phyloP scores from a whole-genome alignment of 1,140 invertebrate species.

The Drosophila teissieri region DNA sequence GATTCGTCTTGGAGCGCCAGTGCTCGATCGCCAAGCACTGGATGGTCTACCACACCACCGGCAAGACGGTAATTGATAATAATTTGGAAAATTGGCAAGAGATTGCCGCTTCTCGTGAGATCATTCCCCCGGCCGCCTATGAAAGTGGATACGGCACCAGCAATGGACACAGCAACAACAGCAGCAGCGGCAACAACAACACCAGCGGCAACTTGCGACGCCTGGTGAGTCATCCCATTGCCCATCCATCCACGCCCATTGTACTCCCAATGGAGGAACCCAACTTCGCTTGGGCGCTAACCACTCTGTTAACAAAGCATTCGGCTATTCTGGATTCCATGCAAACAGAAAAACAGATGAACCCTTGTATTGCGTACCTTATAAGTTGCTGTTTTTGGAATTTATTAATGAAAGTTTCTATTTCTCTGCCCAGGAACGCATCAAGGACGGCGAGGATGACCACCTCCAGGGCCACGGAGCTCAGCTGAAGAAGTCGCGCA shows the following conservation, averaged over 20 bases:
- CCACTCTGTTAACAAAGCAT: constrained; percentile 34
- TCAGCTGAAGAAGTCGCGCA: constrained; percentile 93
- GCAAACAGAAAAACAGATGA: neutral
- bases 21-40: constrained; percentile 96
- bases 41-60: constrained; percentile 93
- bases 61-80: constrained; percentile 90
- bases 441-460: constrained; percentile 85
- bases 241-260: constrained; percentile 4
- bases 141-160: constrained; percentile 63
- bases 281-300: constrained; percentile 44
- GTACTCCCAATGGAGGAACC: neutral
- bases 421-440: constrained; percentile 60
- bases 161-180: constrained; percentile 49
- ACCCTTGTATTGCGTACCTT: too few species aligned
- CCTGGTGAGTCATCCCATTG: constrained; percentile 62
- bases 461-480: constrained; percentile 85
- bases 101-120: constrained; percentile 93
- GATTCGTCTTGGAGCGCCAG: constrained; percentile 96
- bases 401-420: neutral
- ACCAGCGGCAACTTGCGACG: constrained; percentile 63
- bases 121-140: constrained; percentile 85
- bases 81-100: constrained; percentile 95
- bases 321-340: constrained; percentile 4
- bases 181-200: constrained; percentile 16
- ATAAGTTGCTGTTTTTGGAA: too few species aligned